These are phyloP conservation scores for Eupithecia exiguata DNA, from an alignment of 2,888 invertebrate genomes.

Conservation along the genomic window DNA sequence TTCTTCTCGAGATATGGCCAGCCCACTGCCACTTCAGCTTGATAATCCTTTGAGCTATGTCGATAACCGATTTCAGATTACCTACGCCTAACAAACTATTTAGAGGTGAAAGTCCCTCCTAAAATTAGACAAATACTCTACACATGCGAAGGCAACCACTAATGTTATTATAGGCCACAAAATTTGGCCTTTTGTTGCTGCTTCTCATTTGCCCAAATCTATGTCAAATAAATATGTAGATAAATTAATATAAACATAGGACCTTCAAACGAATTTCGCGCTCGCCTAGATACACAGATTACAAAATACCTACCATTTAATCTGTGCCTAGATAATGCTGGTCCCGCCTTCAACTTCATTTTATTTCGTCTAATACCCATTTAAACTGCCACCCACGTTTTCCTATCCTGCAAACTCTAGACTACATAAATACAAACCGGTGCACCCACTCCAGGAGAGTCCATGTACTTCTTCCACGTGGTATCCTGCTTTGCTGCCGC, in stretches of 20 bases:
- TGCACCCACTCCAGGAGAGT: slow-evolving; percentile 86
- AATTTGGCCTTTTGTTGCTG: background rate
- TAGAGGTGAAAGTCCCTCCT: background rate
- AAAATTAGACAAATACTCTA: background rate
- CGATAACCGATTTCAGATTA: no score
- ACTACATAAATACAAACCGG: slow-evolving; percentile 53
- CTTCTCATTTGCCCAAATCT: background rate
- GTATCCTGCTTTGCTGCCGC: slow-evolving; percentile 77
- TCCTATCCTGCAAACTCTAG: background rate
- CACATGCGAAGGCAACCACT: background rate
- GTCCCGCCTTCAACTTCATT: background rate
- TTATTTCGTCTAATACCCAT: background rate
- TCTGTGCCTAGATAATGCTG: background rate
- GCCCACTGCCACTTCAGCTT: no score
- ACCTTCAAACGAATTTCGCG: background rate
- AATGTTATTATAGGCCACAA: background rate
- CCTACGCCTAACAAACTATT: no score
- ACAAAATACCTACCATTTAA: background rate
- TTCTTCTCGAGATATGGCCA: no score
- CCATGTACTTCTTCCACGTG: slow-evolving; percentile 87
- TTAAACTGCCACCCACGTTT: background rate
- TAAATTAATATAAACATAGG: background rate
- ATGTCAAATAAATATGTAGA: background rate
- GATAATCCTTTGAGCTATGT: no score
- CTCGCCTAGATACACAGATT: background rate